Evolutionary conservation across 2,113 vertebrate genomes (phyloP), one percentile per base, ranked within the genome.

Genomic region (Chroicocephalus ridibundus): DNA sequence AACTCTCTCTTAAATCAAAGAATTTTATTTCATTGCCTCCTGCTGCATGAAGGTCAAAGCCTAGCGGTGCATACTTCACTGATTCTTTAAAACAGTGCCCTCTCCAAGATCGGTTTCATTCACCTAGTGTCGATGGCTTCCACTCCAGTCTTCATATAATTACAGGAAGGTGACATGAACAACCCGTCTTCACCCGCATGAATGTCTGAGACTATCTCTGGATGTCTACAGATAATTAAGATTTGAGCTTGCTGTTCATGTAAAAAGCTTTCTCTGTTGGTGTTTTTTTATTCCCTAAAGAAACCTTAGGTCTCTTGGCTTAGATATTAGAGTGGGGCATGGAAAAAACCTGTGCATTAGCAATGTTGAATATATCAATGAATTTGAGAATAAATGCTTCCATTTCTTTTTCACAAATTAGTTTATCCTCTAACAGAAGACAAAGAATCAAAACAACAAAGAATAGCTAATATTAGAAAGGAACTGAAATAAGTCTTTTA

Each of bases 1-100:
- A 96, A 86, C 57, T 22, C 27, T 90, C 49, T 91, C 78, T 88
- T 96, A 95, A 96, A 97, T 96, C 78, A 95, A 78, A 94, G 47
- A 90, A 84, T 91, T 95, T 85, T 86, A 78, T 93, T 96, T 96
- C 92, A 93, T 90, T 95, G 86, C 82, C 86, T 94, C 86, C 88
- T 75, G 60, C 94, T 88, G 86, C 84, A 94, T 94, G 95, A 97
- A 97, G 95, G 96, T 97, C 94, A 97, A 87, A 96, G 75, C 69
- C 88, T 92, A 88, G 88, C 71, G 46, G 44, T 90, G 86, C 88
- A 90, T 96, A 95, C 86, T 94, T 94, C 96, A 93, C 65, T 90
- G 95, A n/a, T 90, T 94, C 95, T 93, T 96, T 95, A 93, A 94
- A 90, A 77, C 51, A 74, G 38, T 75, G 88, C 5, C 9, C 75